Conservation (phyloP, 2,113 vertebrate species). For the Trogon surrucura region DNA sequence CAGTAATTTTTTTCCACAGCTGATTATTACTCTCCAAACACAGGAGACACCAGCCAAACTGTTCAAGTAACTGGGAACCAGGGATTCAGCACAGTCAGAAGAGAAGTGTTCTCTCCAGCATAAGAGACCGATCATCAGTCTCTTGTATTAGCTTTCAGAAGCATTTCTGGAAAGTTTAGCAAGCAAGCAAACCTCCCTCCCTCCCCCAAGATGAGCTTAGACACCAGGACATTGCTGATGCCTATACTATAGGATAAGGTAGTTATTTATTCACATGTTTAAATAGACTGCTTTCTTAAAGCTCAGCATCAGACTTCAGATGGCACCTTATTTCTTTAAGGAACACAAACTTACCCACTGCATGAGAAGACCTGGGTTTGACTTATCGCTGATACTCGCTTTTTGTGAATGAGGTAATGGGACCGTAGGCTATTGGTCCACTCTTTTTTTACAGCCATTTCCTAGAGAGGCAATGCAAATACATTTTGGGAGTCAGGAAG, state of each 20-base stretch:
- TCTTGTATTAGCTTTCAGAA: not conserved
- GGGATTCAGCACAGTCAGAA: not conserved
- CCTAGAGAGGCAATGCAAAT: not conserved
- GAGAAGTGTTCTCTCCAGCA: not conserved
- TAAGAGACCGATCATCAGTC: not conserved
- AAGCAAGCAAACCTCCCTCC: not conserved
- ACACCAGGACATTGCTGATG: not conserved
- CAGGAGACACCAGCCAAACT: not conserved
- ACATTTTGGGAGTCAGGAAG: not conserved
- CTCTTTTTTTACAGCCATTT: not conserved
- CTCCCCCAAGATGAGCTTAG: not conserved
- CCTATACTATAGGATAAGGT: not conserved
- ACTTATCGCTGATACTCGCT: not conserved
- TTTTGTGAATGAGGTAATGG: not conserved
- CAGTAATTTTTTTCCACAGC: not conserved
- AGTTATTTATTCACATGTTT: not conserved
- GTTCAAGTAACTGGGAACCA: not conserved
- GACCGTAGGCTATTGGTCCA: not conserved
- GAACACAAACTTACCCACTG: not conserved
- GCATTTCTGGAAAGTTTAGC: not conserved
- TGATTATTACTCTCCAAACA: not conserved
- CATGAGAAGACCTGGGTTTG: not conserved
- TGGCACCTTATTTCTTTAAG: not conserved
- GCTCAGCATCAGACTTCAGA: not conserved
- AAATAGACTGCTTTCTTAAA: not conserved